These are phyloP conservation scores for Chelonoidis abingdonii DNA, from an alignment of 2,113 vertebrate genomes.

Conservation along the genomic window DNA sequence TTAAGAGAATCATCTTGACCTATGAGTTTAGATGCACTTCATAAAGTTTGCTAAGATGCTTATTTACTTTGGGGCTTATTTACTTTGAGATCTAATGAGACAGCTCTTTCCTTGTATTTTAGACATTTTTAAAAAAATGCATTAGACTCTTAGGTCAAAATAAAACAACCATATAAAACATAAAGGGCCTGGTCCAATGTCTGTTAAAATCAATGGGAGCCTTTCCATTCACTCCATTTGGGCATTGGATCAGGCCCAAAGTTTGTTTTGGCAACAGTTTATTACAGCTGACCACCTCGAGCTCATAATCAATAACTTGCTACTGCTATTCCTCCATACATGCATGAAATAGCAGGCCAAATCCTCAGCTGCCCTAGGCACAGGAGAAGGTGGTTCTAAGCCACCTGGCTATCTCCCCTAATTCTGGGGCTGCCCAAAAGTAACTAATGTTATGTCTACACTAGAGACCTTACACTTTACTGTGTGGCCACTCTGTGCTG, in stretches of 20 bases:
- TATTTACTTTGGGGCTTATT: neutral
- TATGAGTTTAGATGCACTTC: neutral
- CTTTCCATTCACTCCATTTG: neutral
- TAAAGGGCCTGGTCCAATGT: neutral
- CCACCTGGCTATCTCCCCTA: neutral
- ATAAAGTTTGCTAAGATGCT: neutral
- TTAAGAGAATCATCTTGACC: neutral
- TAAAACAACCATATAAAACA: neutral
- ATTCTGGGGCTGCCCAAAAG: neutral
- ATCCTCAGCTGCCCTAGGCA: neutral
- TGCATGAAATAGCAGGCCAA: neutral
- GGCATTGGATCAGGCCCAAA: neutral
- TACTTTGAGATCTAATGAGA: neutral
- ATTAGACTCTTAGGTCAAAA: neutral
- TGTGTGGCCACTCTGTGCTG: no score
- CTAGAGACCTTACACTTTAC: no score
- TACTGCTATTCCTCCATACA: neutral
- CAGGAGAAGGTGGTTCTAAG: neutral
- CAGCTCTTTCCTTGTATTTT: neutral
- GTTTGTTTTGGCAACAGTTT: neutral
- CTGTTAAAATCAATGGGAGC: neutral
- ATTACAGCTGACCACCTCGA: neutral
- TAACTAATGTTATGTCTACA: neutral
- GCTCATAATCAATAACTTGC: neutral
- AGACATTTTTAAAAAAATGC: neutral